Evolutionary conservation across 2,888 invertebrate species (phyloP), one percentile per base, ranked within the genome.

Genomic region (Tetrapedia diversipes): DNA sequence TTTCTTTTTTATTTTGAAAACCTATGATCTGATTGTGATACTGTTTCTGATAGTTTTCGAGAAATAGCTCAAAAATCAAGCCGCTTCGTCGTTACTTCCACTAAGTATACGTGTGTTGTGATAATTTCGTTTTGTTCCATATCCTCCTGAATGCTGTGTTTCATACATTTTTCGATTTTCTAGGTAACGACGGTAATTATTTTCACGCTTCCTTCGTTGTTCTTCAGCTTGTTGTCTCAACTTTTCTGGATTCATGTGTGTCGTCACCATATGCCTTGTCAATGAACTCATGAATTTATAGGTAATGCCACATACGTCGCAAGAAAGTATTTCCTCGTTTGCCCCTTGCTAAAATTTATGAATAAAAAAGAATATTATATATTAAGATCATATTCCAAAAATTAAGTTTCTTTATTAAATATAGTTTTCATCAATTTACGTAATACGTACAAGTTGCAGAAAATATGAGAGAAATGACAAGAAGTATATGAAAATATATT

Each of bases 231-330:
- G 91, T 37, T 92, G 91, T 45, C 90, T 86, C 77, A 90, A 81
- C 63, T 90, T 91, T 51, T 92, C 92, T 1, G 92, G 91, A 74
- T 91, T 92, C 89, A 94, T 91, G 83, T 94, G 94, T 0, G 94
- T 94, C 0, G 94, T 92, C 53, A 94, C 92, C 94, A 94, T 94
- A 70, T 94, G 94, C 51, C 94, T 91, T 0, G 94, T 94, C 90
- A 94, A 92, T 0, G 94, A 94, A 54, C 94, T 94, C 87, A 94
- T 94, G 77, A 51, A 93, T 92, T 87, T 94, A 92, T 94, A 92
- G 19, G 91, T 92, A 11, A 93, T 92, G 0, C 93, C 94, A 65
- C 94, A 94, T 1, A 92, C 90, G 49, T 91, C 90, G 71, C 92
- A 92, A 19, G 92, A 89, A 4, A 92, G 79, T 72, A 92, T 90